Percentiles rank a stretch among this genome's conserved stretches.
phyloP scores from a whole-genome alignment of 2,888 invertebrate species.

The Kuschelorhynchus macadamiae region DNA sequence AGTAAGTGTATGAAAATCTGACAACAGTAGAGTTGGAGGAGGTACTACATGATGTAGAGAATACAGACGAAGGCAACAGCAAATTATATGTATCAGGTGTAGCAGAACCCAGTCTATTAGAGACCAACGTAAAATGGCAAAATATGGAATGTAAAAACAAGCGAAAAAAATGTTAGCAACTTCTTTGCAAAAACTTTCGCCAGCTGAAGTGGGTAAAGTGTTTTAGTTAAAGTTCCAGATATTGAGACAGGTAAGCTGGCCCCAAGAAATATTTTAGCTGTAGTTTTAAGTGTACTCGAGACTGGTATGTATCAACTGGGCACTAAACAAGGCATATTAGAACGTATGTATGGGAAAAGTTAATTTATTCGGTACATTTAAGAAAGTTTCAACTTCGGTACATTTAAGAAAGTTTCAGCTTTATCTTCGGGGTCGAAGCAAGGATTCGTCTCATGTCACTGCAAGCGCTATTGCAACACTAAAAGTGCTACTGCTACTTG shows the following conservation, averaged over 20 bases:
- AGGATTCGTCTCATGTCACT: too few species aligned
- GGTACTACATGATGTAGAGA: too few species aligned
- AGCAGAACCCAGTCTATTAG: constrained; percentile 10
- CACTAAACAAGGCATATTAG: neutral
- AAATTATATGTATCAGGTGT: constrained; percentile 8
- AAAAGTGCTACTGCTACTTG: too few species aligned
- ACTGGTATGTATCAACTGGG: constrained; percentile 1
- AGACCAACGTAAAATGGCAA: neutral
- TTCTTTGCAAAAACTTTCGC: constrained; percentile 8
- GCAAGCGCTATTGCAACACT: too few species aligned
- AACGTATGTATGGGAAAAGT: too few species aligned
- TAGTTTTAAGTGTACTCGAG: constrained; percentile 11
- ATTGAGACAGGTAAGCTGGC: constrained; percentile 2
- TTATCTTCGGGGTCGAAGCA: too few species aligned
- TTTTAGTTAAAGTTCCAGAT: constrained; percentile 13
- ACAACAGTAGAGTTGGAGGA: neutral
- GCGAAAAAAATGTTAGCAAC: constrained; percentile 8
- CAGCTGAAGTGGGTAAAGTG: constrained; percentile 21
- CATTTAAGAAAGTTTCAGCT: too few species aligned
- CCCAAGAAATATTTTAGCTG: constrained; percentile 10
- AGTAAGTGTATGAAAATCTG: constrained; percentile 1
- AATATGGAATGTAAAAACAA: neutral
- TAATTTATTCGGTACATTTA: too few species aligned
- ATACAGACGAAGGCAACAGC: too few species aligned
- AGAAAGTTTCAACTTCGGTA: too few species aligned